Evolutionary conservation across 2,113 vertebrate genomes (phyloP).

Genomic region (Pelecanoides urinatrix): DNA sequence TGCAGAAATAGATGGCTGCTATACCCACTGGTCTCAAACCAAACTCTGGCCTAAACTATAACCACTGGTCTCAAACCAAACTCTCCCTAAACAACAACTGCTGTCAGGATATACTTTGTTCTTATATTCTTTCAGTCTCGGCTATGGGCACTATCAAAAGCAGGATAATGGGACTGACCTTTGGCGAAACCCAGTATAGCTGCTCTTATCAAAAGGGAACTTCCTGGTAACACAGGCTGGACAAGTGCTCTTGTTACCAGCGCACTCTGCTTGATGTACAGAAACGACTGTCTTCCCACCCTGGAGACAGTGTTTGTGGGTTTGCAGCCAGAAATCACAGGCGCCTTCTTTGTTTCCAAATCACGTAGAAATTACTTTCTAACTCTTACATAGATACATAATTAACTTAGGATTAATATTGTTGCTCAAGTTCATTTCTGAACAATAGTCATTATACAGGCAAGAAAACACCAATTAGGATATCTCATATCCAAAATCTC

Average conservation of each 20-base stretch:
- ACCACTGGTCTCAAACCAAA: too few relatives aligned
- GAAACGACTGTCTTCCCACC: not conserved
- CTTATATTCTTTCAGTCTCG: not conserved
- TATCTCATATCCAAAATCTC: not conserved
- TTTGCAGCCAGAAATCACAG: not conserved
- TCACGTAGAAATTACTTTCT: not conserved
- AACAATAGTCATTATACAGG: slow-evolving; percentile 18
- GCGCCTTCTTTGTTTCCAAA: not conserved
- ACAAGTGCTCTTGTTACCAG: not conserved
- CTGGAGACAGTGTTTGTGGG: not conserved
- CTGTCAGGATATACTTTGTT: not conserved
- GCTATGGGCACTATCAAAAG: not conserved
- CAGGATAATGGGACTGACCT: not conserved
- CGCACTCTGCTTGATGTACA: fast-evolving
- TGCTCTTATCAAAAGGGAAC: not conserved
- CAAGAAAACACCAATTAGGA: slow-evolving; percentile 32
- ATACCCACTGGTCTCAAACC: not conserved
- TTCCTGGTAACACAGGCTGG: not conserved
- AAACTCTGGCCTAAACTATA: not conserved
- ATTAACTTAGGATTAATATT: not conserved
- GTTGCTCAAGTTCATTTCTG: not conserved
- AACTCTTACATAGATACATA: not conserved
- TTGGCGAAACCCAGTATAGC: not conserved
- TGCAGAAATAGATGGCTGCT: not conserved
- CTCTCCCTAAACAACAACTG: not conserved